Evolutionary conservation across 1,140 invertebrate genomes (phyloP).

Genomic region (Colletes latitarsis): DNA sequence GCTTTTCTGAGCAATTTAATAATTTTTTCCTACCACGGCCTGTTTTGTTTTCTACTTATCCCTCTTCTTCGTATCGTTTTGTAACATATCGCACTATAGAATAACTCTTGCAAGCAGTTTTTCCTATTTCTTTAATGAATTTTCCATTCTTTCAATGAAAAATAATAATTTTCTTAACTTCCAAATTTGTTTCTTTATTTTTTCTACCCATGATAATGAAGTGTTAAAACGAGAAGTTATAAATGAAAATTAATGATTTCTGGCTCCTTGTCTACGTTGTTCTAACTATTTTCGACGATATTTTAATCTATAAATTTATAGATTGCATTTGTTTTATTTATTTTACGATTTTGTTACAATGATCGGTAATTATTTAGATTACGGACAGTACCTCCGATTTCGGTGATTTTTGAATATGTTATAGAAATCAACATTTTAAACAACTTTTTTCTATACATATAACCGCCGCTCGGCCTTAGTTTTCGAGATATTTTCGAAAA

Average conservation of each 20-base stretch:
- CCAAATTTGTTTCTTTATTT: neutral
- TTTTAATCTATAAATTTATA: too few relatives aligned
- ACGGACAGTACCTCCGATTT: too few relatives aligned
- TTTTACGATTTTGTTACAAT: too few relatives aligned
- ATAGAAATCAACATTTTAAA: too few relatives aligned
- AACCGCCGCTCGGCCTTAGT: too few relatives aligned
- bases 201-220: neutral
- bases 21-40: neutral
- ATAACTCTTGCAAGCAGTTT: neutral
- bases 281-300: too few relatives aligned
- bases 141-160: neutral
- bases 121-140: neutral
- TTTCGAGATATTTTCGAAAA: too few relatives aligned
- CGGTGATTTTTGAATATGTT: too few relatives aligned
- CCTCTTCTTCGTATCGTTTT: slow-evolving; percentile 6
- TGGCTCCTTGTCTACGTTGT: neutral
- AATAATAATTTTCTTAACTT: neutral
- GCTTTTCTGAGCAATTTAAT: neutral
- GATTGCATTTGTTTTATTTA: too few relatives aligned
- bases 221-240: slow-evolving; percentile 6
- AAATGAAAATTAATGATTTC: neutral
- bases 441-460: too few relatives aligned
- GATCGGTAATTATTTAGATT: too few relatives aligned
- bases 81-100: neutral
- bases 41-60: slow-evolving; percentile 5